Percentiles rank a stretch among this genome's conserved stretches.
Evolutionary conservation across 1,140 invertebrate genomes (phyloP).

Genomic region (Camponotus floridanus): DNA sequence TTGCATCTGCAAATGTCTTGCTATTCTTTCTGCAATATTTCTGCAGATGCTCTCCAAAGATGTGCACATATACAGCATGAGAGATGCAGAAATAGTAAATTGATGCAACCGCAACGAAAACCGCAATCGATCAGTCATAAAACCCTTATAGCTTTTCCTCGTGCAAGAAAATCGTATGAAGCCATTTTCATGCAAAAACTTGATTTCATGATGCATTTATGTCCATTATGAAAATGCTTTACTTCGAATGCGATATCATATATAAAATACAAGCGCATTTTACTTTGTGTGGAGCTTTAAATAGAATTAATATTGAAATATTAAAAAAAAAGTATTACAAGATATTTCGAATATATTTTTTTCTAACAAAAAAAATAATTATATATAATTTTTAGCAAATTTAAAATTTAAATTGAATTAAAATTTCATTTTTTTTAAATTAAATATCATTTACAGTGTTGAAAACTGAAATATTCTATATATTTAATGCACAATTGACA

Average conservation of each 20-base stretch:
- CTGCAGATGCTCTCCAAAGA: background rate
- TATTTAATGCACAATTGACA: background rate
- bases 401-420: background rate
- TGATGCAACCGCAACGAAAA: slow-evolving; percentile 45
- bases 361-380: background rate
- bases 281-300: background rate
- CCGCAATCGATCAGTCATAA: slow-evolving; percentile 41
- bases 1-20: slow-evolving; percentile 22
- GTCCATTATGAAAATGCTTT: slow-evolving; percentile 23
- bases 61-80: background rate
- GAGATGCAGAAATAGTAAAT: slow-evolving; percentile 47
- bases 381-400: background rate
- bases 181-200: slow-evolving; percentile 2
- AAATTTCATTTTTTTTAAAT: background rate
- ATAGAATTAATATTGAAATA: background rate
- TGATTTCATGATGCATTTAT: background rate
- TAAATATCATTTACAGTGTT: too few relatives aligned
- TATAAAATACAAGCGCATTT: background rate
- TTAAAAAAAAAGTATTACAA: background rate
- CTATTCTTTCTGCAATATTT: slow-evolving; percentile 5
- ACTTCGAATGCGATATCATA: background rate
- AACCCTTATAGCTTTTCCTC: background rate
- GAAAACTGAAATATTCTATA: background rate
- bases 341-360: background rate
- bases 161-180: background rate